These are phyloP conservation scores for Lipotes vexillifer DNA, from an alignment of 2,113 vertebrate species.

Conservation along the genomic window DNA sequence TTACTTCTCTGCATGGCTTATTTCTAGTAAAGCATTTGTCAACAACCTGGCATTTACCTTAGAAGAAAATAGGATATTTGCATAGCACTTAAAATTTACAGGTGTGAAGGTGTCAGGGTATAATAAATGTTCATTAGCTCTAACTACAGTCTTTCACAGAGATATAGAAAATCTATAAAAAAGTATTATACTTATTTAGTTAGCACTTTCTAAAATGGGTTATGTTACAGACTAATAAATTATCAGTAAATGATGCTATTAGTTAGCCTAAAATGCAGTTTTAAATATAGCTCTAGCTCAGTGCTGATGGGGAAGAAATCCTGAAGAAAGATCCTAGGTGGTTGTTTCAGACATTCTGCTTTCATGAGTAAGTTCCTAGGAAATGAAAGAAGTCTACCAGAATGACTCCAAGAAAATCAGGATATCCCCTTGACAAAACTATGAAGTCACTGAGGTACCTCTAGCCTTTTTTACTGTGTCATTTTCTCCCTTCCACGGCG, in stretches of 20 bases:
- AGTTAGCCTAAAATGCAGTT: background rate
- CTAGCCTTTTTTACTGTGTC: background rate
- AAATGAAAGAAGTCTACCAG: background rate
- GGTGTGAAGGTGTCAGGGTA: background rate
- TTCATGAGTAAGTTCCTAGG: background rate
- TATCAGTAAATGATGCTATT: background rate
- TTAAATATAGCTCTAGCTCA: background rate
- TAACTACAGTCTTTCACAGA: slow-evolving; percentile 6
- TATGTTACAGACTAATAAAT: slow-evolving; percentile 13
- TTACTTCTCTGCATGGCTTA: slow-evolving; percentile 16
- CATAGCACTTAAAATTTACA: slow-evolving; percentile 45
- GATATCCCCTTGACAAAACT: background rate
- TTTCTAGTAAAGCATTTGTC: slow-evolving; percentile 40
- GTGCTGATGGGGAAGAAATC: background rate
- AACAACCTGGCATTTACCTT: slow-evolving; percentile 42
- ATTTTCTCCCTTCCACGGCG: background rate
- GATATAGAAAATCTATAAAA: background rate
- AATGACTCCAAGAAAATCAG: background rate
- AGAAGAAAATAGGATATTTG: slow-evolving; percentile 22
- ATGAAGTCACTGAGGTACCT: background rate
- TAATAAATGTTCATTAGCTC: slow-evolving; percentile 4
- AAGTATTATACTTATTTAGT: background rate
- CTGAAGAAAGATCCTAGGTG: background rate
- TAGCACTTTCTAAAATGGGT: slow-evolving; percentile 38
- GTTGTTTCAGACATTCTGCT: background rate